A percentile compares a stretch with the other conserved stretches of the same genome.
phyloP scores from a whole-genome alignment of 2,797 vertebrate genomes.

The Typhlichthys eigenmanni region DNA sequence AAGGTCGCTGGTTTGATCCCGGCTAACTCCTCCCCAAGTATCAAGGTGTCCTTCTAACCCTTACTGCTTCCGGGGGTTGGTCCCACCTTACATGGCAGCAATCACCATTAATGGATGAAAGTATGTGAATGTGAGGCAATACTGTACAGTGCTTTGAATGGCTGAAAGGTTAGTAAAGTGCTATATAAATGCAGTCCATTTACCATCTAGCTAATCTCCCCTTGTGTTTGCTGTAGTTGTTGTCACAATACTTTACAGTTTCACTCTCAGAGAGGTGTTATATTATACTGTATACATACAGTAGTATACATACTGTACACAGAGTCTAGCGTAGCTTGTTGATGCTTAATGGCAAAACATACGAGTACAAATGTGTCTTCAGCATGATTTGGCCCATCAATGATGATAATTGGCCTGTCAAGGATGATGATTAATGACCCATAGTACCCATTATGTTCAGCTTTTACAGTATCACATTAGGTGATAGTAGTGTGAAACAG shows the following conservation, averaged over 20 bases:
- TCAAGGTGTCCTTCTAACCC: too few species aligned
- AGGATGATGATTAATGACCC: constrained; percentile 21
- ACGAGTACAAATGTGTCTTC: constrained; percentile 36
- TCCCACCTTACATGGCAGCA: too few species aligned
- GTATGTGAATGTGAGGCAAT: too few species aligned
- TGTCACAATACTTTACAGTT: constrained; percentile 40
- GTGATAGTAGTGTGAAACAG: constrained; percentile 20
- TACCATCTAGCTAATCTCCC: constrained; percentile 24
- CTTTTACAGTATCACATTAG: constrained; percentile 16
- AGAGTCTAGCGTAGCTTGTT: constrained; percentile 30
- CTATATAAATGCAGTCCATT: too few species aligned
- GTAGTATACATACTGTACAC: constrained; percentile 6
- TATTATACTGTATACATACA: constrained; percentile 3
- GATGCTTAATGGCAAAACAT: constrained; percentile 31
- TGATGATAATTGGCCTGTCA: constrained; percentile 10
- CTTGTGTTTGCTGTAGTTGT: constrained; percentile 41
- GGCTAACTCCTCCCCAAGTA: too few species aligned
- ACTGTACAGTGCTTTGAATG: too few species aligned
- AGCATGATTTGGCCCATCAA: constrained; percentile 2
- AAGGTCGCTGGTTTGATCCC: too few species aligned
- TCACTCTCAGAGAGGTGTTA: constrained; percentile 44
- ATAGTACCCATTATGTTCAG: constrained; percentile 5
- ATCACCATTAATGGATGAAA: too few species aligned
- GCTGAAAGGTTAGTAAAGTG: too few species aligned
- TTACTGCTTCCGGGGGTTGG: too few species aligned